Evolutionary conservation across 2,797 vertebrate species (phyloP).

Genomic region (Anas bernieri): DNA sequence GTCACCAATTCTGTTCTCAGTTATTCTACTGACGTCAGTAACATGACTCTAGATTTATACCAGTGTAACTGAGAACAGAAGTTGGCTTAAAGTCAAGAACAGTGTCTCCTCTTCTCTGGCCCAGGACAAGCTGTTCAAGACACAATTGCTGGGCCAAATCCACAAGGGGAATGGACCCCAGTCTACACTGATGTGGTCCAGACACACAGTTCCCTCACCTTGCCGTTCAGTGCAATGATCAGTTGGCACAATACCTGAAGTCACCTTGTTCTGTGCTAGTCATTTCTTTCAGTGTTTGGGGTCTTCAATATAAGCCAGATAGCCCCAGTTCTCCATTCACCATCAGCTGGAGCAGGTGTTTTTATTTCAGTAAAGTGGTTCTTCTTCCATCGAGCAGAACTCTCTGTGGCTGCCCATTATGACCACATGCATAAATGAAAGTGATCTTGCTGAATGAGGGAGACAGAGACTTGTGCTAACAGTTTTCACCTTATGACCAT

Average conservation of each 20-base stretch:
- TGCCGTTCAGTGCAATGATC: not conserved
- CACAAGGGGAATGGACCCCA: not conserved
- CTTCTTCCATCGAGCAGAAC: not conserved
- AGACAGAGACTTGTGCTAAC: not conserved
- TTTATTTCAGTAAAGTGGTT: not conserved
- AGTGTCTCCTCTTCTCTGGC: slow-evolving; percentile 33
- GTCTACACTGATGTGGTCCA: not conserved
- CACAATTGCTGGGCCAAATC: not conserved
- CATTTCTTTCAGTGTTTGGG: not conserved
- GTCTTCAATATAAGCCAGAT: not conserved
- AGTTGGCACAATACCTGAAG: not conserved
- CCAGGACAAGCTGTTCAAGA: slow-evolving; percentile 29
- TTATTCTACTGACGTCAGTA: slow-evolving; percentile 61
- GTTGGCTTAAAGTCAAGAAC: slow-evolving; percentile 54
- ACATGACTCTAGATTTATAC: slow-evolving; percentile 60
- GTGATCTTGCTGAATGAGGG: not conserved
- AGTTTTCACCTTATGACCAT: not conserved
- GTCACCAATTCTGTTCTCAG: slow-evolving; percentile 57
- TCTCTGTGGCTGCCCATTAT: not conserved
- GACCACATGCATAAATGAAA: not conserved
- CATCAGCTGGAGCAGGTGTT: not conserved
- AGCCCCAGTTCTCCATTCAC: not conserved
- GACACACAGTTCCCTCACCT: not conserved
- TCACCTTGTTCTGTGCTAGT: not conserved
- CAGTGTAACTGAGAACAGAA: slow-evolving; percentile 60